These are phyloP conservation scores for Tiliacea citrago DNA, from an alignment of 2,888 invertebrate genomes.

Conservation along the genomic window DNA sequence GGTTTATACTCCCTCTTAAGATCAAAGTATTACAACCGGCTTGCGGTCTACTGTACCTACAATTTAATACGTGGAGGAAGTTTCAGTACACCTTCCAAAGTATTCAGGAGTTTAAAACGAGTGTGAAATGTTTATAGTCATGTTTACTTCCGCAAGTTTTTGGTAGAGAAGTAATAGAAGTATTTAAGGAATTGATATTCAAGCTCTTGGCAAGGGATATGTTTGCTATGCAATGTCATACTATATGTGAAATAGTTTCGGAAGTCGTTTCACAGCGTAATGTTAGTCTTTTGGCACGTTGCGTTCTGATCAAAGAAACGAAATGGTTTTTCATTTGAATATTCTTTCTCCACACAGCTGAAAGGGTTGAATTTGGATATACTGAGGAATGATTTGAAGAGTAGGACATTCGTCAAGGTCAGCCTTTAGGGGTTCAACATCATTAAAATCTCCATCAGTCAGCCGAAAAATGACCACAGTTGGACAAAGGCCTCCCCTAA, in stretches of 20 bases:
- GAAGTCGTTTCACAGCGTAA: background rate
- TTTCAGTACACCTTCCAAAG: background rate
- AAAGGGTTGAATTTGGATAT: background rate
- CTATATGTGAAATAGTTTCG: background rate
- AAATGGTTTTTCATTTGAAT: background rate
- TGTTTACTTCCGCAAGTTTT: constrained; percentile 36
- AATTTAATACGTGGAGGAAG: no score
- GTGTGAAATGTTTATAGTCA: constrained; percentile 27
- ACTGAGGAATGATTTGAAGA: background rate
- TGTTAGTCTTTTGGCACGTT: background rate
- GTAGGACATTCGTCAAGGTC: background rate
- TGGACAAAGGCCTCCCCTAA: background rate
- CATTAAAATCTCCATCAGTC: background rate
- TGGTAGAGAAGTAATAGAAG: background rate
- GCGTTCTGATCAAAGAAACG: background rate
- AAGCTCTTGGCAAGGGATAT: background rate
- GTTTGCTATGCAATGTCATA: background rate
- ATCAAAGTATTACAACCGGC: no score
- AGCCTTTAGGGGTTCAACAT: background rate
- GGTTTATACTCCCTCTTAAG: no score
- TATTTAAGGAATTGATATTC: constrained; percentile 12
- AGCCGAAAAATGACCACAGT: background rate
- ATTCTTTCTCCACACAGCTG: background rate
- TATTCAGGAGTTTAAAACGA: constrained; percentile 2
- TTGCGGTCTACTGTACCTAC: no score